Conservation (phyloP, 2,113 vertebrate genomes). For the Aix galericulata region DNA sequence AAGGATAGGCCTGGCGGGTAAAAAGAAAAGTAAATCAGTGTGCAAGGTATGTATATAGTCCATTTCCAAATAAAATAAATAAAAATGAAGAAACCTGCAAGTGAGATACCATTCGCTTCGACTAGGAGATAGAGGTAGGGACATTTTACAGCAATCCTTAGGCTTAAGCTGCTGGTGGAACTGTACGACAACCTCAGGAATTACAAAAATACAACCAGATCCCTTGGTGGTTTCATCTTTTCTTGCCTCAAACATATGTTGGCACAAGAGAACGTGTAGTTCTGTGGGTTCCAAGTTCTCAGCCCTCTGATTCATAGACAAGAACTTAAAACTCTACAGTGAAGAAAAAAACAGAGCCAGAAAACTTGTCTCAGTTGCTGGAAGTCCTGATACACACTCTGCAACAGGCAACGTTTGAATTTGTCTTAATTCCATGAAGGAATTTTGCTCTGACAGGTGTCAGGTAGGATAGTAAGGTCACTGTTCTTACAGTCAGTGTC, state of each 20-base stretch:
- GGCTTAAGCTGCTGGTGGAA: background rate
- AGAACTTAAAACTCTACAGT: background rate
- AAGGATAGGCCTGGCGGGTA: constrained; percentile 84
- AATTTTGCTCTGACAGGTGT: background rate
- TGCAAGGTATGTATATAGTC: background rate
- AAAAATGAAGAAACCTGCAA: background rate
- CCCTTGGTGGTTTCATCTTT: background rate
- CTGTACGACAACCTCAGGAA: background rate
- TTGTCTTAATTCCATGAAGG: background rate
- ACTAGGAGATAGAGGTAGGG: background rate
- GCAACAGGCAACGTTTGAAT: background rate
- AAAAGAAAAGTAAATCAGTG: background rate
- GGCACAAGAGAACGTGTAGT: background rate
- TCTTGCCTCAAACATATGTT: background rate
- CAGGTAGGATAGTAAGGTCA: background rate
- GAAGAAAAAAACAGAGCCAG: background rate
- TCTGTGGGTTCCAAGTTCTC: background rate
- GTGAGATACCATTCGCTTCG: fast-evolving
- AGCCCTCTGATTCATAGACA: background rate
- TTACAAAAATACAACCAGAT: background rate
- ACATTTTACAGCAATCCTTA: background rate
- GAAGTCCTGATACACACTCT: background rate
- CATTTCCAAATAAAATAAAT: background rate
- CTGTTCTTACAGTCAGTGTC: background rate
- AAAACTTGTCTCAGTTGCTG: background rate